Conservation (phyloP, 2,797 vertebrate species). For the Phoebastria nigripes region DNA sequence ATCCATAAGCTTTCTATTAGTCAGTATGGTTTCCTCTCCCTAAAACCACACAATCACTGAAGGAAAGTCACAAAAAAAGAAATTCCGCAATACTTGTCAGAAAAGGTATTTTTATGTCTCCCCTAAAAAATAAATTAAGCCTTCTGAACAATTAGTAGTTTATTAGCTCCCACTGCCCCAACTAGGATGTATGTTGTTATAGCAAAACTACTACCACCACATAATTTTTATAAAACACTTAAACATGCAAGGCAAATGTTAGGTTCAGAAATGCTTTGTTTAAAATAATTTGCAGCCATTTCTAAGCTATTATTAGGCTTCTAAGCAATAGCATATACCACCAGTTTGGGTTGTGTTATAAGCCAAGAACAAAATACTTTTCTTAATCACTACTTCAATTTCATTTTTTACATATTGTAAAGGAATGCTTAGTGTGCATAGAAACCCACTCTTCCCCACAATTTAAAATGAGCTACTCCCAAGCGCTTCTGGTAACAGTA, state of each 20-base stretch:
- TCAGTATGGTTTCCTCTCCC: neutral
- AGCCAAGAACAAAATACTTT: slow-evolving; percentile 26
- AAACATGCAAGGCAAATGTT: neutral
- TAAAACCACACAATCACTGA: neutral
- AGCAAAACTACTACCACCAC: neutral
- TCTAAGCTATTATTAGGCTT: slow-evolving; percentile 41
- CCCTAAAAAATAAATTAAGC: neutral
- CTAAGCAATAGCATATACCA: slow-evolving; percentile 14
- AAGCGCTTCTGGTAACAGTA: neutral
- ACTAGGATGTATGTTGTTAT: neutral
- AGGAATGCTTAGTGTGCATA: neutral
- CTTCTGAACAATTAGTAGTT: neutral
- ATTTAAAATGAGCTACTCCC: neutral
- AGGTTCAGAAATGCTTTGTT: slow-evolving; percentile 17
- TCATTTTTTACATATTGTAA: neutral
- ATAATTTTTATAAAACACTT: slow-evolving; percentile 6
- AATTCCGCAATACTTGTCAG: neutral
- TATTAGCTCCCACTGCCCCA: neutral
- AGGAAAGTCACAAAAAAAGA: neutral
- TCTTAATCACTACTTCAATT: neutral
- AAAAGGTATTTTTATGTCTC: neutral
- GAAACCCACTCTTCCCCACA: neutral
- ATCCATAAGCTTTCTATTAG: neutral
- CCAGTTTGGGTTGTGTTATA: neutral
- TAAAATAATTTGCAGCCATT: slow-evolving; percentile 18